phyloP scores from a whole-genome alignment of 2,113 vertebrate genomes.

The Malurus elegans region DNA sequence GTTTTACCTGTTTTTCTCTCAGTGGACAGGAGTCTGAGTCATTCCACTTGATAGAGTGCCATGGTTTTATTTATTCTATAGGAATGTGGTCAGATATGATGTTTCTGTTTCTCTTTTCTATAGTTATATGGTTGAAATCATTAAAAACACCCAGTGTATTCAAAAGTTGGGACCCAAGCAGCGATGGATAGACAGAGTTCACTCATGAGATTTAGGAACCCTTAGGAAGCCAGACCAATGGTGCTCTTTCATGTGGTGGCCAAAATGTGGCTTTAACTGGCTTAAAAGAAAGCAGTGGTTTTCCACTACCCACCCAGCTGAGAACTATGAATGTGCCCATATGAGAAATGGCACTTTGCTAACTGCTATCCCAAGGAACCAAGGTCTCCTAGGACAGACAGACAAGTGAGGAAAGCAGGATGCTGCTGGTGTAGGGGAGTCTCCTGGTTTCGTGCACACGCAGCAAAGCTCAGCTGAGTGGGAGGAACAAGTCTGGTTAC shows the following conservation, averaged over 20 bases:
- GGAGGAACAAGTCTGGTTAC: background rate
- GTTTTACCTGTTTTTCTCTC: background rate
- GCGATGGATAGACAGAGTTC: background rate
- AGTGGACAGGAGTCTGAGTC: background rate
- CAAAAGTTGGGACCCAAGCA: background rate
- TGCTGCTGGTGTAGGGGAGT: background rate
- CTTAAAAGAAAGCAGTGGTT: background rate
- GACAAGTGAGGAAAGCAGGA: background rate
- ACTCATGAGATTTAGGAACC: fast-evolving
- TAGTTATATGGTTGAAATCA: background rate
- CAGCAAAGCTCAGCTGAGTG: background rate
- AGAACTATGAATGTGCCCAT: background rate
- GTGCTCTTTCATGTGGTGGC: background rate
- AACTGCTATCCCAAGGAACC: background rate
- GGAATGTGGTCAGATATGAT: background rate
- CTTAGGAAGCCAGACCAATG: background rate
- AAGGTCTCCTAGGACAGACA: background rate
- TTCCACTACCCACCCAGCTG: background rate
- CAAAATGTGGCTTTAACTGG: background rate
- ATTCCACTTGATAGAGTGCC: background rate
- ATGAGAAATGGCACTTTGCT: background rate
- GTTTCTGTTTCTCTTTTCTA: background rate
- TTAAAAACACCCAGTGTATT: background rate
- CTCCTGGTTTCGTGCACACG: background rate
- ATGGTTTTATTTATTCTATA: background rate